Evolutionary conservation across 2,888 invertebrate species (phyloP), one percentile per base, ranked within the genome.

Genomic region (Notodonta ziczac): DNA sequence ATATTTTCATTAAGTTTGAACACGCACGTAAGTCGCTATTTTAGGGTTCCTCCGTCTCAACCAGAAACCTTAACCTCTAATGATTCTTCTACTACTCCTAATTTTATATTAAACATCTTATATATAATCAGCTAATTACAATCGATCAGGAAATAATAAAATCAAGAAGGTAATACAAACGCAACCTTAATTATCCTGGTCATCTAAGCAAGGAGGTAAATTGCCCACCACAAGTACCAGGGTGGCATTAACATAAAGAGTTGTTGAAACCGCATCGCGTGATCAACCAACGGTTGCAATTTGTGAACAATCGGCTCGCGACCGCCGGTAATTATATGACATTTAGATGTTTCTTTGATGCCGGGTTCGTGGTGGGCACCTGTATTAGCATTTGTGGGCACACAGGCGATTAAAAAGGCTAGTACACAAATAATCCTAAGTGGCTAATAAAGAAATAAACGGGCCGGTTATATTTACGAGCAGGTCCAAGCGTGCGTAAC

Each of bases 201-300:
- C 40, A 74, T 62, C 61, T 42, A 63, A 72, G 60, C 60, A 69
- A 62, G 61, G 60, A 50, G 44, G 32, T 66, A 39, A 50, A 61
- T 65, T 66, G 65, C 62, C 60, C 67, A 63, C 57, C 72, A 66
- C 65, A 51, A 60, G 62, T 65, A 76, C 74, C 66, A 72, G 73
- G 63, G 63, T 50, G 55, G 63, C 65, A 76, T 72, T 67, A 70
- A 73, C 64, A 61, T 56, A 55, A 72, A 63, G 71, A 70, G 66
- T 58, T 72, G 62, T 54, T 46, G 39, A 59, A 57, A 77, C 74
- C 74, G 61, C 77, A 79, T 80, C 73, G 81, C 81, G 78, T 81
- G 80, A 60, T 48, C 2, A 61, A n/a, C 32, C 57, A 63, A 63
- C 67, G 65, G 68, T 69, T 66, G 67, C 72, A 67, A 72, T 67